phyloP scores from a whole-genome alignment of 2,888 invertebrate genomes.

The Schizaphis graminum region DNA sequence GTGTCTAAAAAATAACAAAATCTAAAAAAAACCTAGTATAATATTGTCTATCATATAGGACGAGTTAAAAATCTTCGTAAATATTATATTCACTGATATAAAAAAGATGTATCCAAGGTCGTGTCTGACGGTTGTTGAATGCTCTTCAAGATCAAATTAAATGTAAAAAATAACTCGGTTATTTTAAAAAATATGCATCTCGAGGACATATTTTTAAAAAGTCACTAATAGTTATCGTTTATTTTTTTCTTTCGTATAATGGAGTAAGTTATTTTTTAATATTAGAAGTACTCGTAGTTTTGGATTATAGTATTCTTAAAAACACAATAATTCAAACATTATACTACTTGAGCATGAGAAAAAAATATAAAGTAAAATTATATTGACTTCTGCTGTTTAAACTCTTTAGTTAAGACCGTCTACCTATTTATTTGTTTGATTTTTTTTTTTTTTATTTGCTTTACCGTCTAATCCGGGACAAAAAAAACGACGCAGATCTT shows the following conservation, averaged over 20 bases:
- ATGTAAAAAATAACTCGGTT: constrained; percentile 28
- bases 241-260: background rate
- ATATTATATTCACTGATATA: constrained; percentile 62
- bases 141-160: constrained; percentile 25
- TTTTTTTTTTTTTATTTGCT: background rate
- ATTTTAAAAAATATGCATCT: constrained; percentile 31
- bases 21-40: constrained; percentile 49
- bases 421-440: background rate
- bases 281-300: background rate
- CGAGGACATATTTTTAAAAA: constrained; percentile 33
- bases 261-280: background rate
- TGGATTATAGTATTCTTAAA: background rate
- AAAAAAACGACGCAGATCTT: background rate
- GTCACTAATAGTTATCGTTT: background rate
- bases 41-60: constrained; percentile 58
- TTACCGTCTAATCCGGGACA: background rate
- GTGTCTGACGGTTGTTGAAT: constrained; percentile 52
- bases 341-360: background rate
- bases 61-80: constrained; percentile 57
- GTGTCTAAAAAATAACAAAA: constrained; percentile 57
- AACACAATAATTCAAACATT: background rate
- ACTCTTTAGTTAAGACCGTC: background rate
- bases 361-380: background rate
- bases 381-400: background rate
- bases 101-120: constrained; percentile 50